Percentiles rank a stretch among this genome's conserved stretches.
These are phyloP conservation scores for Eclectus roratus DNA, from an alignment of 2,113 vertebrate genomes.

Conservation along the genomic window DNA sequence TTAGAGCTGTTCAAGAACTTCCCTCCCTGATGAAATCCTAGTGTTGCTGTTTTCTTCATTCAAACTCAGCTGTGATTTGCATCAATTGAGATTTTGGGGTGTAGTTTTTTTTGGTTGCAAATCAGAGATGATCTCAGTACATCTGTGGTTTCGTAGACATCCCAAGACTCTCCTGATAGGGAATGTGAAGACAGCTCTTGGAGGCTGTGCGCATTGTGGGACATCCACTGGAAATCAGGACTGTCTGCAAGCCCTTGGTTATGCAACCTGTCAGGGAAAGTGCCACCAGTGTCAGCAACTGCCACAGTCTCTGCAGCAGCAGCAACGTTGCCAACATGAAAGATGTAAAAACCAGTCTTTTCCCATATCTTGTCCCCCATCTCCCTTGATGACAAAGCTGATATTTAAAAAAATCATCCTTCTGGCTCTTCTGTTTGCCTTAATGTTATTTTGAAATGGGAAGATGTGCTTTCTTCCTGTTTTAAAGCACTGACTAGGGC, in stretches of 20 bases:
- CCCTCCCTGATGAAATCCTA: neutral
- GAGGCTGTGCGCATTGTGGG: neutral
- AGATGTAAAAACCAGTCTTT: neutral
- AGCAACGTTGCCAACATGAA: neutral
- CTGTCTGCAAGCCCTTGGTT: neutral
- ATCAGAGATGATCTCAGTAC: neutral
- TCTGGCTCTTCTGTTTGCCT: neutral
- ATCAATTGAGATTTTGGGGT: neutral
- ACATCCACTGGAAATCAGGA: neutral
- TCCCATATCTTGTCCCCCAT: neutral
- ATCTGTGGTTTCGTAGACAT: neutral
- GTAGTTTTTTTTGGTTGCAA: neutral
- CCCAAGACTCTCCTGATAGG: neutral
- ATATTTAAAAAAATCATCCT: neutral
- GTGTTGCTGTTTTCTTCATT: neutral
- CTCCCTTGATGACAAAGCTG: neutral
- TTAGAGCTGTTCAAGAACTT: neutral
- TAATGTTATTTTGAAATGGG: neutral
- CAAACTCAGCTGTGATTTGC: neutral
- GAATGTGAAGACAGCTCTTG: neutral
- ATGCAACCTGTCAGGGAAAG: neutral
- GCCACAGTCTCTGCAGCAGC: neutral
- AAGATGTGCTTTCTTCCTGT: neutral
- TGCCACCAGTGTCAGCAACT: neutral
- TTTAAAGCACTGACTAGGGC: neutral